Conservation (phyloP, 2,888 invertebrate genomes). For the Diarsia mendica region DNA sequence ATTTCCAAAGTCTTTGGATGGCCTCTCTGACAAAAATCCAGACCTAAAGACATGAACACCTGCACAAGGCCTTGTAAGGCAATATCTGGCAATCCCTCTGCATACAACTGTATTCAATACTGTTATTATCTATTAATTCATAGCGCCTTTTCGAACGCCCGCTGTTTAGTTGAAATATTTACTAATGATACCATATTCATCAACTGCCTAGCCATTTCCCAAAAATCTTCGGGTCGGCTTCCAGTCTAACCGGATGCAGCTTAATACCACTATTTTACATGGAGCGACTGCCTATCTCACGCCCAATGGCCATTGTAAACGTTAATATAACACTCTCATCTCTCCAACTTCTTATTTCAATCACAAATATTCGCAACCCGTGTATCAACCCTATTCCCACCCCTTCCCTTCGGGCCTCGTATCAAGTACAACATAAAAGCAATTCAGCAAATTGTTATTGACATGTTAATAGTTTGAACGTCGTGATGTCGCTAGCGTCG, state of each 20-base stretch:
- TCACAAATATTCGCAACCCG: neutral
- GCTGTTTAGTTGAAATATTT: no score
- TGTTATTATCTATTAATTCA: no score
- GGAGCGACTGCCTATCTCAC: no score
- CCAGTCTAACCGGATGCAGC: no score
- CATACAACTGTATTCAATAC: no score
- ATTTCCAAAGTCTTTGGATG: neutral
- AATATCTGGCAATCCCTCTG: neutral
- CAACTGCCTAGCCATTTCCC: no score
- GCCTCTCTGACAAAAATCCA: neutral
- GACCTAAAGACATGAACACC: no score
- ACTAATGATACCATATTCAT: neutral
- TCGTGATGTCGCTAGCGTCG: constrained; percentile 74
- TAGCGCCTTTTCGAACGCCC: no score
- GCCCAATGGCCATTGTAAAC: no score
- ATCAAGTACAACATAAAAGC: constrained; percentile 85
- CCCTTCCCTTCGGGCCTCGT: constrained; percentile 79
- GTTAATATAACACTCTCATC: neutral
- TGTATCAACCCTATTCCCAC: constrained; percentile 78
- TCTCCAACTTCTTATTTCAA: neutral
- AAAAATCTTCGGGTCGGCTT: no score
- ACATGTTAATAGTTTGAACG: constrained; percentile 86
- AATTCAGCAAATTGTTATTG: constrained; percentile 89
- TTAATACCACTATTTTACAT: no score
- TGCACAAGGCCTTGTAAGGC: no score